Conservation (phyloP, 2,113 vertebrate species). For the Cranoglanis bouderius region DNA sequence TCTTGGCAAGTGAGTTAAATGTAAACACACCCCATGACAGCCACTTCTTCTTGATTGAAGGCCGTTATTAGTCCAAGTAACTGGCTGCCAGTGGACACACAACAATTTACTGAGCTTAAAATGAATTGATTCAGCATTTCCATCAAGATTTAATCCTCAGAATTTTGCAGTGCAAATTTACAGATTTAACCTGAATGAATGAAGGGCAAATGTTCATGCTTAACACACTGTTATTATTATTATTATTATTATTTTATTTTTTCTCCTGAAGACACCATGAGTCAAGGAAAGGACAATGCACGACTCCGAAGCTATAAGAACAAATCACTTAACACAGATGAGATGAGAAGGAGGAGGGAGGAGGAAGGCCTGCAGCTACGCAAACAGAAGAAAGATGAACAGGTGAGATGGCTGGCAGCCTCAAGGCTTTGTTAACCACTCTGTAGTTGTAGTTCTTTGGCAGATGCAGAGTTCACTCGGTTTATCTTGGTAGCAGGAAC, state of each 20-base stretch:
- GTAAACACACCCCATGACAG: background rate
- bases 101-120: background rate
- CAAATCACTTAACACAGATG: constrained; percentile 95
- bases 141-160: background rate
- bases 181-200: background rate
- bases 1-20: background rate
- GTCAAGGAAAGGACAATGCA: constrained; percentile 94
- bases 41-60: background rate
- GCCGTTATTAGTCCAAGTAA: background rate
- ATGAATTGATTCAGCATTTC: background rate
- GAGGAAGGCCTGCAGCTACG: constrained; percentile 95
- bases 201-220: background rate
- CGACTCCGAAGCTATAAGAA: constrained; percentile 99
- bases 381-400: constrained; percentile 97
- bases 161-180: background rate
- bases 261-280: constrained; percentile 82
- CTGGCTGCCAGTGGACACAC: background rate
- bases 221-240: background rate
- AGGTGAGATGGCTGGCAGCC: constrained; percentile 73
- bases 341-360: constrained; percentile 95
- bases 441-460: background rate
- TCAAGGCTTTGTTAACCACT: background rate
- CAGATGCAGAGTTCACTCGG: background rate
- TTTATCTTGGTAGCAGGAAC: background rate
- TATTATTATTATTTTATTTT: background rate